Conservation (phyloP, 53 echinoderm and acorn worm species). For the Holothuria scabra region DNA sequence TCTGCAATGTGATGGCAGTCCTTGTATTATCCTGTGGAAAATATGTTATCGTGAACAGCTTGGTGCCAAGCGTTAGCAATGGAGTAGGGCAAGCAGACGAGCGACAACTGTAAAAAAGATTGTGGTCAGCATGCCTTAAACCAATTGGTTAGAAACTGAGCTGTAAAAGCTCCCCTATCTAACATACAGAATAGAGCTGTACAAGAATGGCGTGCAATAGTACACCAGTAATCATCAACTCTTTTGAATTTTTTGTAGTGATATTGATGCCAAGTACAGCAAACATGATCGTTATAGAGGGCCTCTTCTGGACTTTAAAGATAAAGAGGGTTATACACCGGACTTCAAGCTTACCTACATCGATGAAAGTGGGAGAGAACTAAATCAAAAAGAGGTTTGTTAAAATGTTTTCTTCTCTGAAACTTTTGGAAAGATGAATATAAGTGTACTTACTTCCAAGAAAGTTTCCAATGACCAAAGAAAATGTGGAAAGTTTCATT, state of each 20-base stretch:
- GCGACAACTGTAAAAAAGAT: too few species aligned
- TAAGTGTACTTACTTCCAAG: neutral
- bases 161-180: too few species aligned
- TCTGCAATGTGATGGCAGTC: too few species aligned
- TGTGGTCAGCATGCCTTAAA: too few species aligned
- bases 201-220: neutral
- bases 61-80: too few species aligned
- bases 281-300: constrained; percentile 94
- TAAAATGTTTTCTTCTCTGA: neutral
- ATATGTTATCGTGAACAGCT: too few species aligned
- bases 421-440: neutral
- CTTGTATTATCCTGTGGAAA: too few species aligned
- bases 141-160: too few species aligned
- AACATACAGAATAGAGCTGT: too few species aligned
- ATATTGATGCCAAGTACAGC: constrained; percentile 94
- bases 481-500: too few species aligned
- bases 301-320: constrained; percentile 83
- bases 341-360: constrained; percentile 83
- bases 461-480: too few species aligned
- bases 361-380: constrained; percentile 83
- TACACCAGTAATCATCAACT: neutral
- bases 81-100: too few species aligned
- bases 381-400: constrained; percentile 96
- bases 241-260: constrained; percentile 56
- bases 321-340: constrained; percentile 87